A percentile compares a stretch with the other conserved stretches of the same genome.
Conservation (phyloP, 2,888 invertebrate species). For the Monopis laevigella region DNA sequence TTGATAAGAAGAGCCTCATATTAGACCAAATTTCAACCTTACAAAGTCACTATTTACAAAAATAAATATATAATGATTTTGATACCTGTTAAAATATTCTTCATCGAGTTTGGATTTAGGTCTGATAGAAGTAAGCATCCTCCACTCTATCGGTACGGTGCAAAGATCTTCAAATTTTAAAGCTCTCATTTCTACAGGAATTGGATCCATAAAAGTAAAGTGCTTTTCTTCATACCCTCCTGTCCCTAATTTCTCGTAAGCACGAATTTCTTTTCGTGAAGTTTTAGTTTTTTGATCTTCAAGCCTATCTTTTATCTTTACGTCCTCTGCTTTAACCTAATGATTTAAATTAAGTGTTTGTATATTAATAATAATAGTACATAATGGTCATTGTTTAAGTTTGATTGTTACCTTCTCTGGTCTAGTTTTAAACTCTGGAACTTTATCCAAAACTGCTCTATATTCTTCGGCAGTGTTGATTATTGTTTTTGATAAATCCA, state of each 20-base stretch:
- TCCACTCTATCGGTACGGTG: slow-evolving; percentile 89
- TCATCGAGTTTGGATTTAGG: slow-evolving; percentile 87
- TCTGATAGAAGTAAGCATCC: slow-evolving; percentile 88
- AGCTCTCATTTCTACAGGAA: slow-evolving; percentile 83
- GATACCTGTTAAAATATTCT: slow-evolving; percentile 83
- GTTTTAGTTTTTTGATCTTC: slow-evolving; percentile 79
- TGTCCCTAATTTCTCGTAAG: slow-evolving; percentile 69
- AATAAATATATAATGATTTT: too few relatives aligned
- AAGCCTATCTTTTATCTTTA: slow-evolving; percentile 75
- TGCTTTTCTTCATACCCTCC: slow-evolving; percentile 68
- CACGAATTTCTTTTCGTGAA: slow-evolving; percentile 75
- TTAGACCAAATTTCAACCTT: too few relatives aligned
- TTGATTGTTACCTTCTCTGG: slow-evolving; percentile 75
- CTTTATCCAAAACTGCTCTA: slow-evolving; percentile 82
- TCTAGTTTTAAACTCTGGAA: slow-evolving; percentile 90
- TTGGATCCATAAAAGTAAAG: slow-evolving; percentile 73
- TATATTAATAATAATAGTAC: neutral
- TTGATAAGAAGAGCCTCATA: too few relatives aligned
- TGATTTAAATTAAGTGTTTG: neutral
- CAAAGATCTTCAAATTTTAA: slow-evolving; percentile 81
- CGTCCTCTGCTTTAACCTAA: slow-evolving; percentile 77
- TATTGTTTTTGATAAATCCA: slow-evolving; percentile 84
- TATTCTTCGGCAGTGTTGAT: slow-evolving; percentile 85
- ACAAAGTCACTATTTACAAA: too few relatives aligned
- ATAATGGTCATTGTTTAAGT: neutral